A percentile compares a stretch with the other conserved stretches of the same genome.
These are phyloP conservation scores for Dolichallabes microphthalmus DNA, from an alignment of 2,113 vertebrate species.

Conservation along the genomic window DNA sequence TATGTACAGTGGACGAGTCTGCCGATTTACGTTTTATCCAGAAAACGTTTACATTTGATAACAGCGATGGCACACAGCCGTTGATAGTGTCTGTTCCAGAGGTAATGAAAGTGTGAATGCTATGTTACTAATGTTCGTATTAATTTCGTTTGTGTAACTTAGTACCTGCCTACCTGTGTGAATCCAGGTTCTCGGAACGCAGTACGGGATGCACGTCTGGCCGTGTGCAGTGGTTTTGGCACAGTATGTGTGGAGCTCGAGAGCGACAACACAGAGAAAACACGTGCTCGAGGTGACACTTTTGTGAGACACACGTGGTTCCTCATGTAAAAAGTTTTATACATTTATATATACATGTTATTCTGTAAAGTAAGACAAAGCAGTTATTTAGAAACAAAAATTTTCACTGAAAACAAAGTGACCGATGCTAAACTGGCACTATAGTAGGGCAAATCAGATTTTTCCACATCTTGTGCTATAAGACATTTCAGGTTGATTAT, in stretches of 20 bases:
- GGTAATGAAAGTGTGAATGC: conserved; percentile 51
- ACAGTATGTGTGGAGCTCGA: conserved; percentile 83
- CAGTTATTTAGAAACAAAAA: too few species aligned
- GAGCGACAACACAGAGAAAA: conserved; percentile 66
- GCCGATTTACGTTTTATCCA: background rate
- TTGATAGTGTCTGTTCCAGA: conserved; percentile 65
- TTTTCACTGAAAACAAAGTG: too few species aligned
- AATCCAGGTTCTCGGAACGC: conserved; percentile 78
- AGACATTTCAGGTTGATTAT: too few species aligned
- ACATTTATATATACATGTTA: too few species aligned
- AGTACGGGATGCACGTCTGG: conserved; percentile 90
- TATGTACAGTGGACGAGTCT: background rate
- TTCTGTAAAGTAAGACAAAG: too few species aligned
- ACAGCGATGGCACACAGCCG: background rate
- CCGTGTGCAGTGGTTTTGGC: conserved; percentile 89
- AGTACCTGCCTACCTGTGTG: background rate
- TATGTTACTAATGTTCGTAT: background rate
- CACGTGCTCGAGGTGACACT: conserved; percentile 82
- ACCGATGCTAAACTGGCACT: too few species aligned
- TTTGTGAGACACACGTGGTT: background rate
- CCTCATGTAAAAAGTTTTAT: background rate
- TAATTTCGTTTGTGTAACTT: background rate
- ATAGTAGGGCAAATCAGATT: too few species aligned
- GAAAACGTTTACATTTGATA: conserved; percentile 66
- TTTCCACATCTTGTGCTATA: too few species aligned